A percentile compares a stretch with the other conserved stretches of the same genome.
Conservation (phyloP, 2,797 vertebrate species). For the Crocodylus rhombifer region DNA sequence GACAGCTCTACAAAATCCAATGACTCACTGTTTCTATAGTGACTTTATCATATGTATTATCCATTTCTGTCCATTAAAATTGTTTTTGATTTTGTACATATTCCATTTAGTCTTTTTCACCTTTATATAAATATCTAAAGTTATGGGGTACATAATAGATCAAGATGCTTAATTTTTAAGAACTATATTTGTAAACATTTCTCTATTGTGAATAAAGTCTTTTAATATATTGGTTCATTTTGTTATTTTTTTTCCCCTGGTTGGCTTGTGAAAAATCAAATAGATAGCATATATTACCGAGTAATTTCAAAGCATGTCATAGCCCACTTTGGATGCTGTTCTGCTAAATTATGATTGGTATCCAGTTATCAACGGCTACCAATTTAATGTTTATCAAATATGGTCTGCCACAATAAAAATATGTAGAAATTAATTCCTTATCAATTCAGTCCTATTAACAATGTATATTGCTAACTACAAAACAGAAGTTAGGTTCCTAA, state of each 20-base stretch:
- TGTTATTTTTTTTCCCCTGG: conserved; percentile 39
- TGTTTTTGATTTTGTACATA: conserved; percentile 87
- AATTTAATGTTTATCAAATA: background rate
- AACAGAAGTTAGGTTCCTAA: background rate
- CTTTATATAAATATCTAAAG: conserved; percentile 92
- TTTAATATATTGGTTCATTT: conserved; percentile 88
- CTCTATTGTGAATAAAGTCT: conserved; percentile 99
- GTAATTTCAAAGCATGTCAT: background rate
- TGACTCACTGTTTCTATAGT: conserved; percentile 73
- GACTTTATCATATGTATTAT: conserved; percentile 59
- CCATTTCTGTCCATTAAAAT: conserved; percentile 69
- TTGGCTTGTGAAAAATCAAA: background rate
- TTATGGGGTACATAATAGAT: conserved; percentile 88
- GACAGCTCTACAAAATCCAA: conserved; percentile 66
- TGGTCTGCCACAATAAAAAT: background rate
- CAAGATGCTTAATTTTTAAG: conserved; percentile 98
- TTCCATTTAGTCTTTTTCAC: conserved; percentile 86
- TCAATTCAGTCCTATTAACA: background rate
- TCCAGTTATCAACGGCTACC: background rate
- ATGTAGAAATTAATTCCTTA: background rate
- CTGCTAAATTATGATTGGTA: background rate
- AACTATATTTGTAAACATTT: conserved; percentile 99
- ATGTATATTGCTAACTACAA: background rate
- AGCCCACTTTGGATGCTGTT: background rate
- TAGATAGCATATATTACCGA: background rate